Evolutionary conservation across 2,888 invertebrate species (phyloP).

Genomic region (Amitus sp.): DNA sequence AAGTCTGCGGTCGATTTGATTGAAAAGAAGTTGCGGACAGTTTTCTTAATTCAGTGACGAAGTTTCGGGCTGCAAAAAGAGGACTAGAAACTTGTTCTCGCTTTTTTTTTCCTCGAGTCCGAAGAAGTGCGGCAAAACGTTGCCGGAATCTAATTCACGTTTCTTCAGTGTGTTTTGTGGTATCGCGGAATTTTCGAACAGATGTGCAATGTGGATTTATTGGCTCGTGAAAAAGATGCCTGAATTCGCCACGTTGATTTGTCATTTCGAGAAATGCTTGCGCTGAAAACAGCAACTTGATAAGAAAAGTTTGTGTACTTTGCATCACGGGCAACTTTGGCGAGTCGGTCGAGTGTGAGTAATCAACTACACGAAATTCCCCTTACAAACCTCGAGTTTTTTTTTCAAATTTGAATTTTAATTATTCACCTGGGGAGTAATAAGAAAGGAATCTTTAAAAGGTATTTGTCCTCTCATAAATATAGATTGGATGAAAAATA

Average conservation of each 20-base stretch:
- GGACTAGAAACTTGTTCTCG: not conserved
- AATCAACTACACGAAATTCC: not conserved
- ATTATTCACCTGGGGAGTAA: not conserved
- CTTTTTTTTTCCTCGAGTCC: not conserved
- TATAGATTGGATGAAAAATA: not conserved
- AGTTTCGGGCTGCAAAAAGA: not conserved
- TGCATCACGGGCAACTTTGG: constrained; percentile 2
- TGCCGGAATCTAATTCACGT: not conserved
- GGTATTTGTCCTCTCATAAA: constrained; percentile 2
- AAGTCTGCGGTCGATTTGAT: not conserved
- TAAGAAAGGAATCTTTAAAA: not conserved
- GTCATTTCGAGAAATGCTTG: not conserved
- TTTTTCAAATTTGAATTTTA: not conserved
- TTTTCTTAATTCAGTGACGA: constrained; percentile 2
- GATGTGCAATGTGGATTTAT: constrained; percentile 2
- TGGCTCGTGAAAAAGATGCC: not conserved
- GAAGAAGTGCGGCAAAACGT: not conserved
- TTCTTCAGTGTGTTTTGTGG: not conserved
- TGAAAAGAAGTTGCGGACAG: not conserved
- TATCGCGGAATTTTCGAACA: not conserved
- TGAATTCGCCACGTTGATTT: not conserved
- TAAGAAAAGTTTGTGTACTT: constrained; percentile 3
- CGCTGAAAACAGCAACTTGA: not conserved
- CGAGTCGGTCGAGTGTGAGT: not conserved
- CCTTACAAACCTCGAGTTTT: not conserved